Evolutionary conservation across 2,113 vertebrate species (phyloP).

Genomic region (Bagarius yarrelli): DNA sequence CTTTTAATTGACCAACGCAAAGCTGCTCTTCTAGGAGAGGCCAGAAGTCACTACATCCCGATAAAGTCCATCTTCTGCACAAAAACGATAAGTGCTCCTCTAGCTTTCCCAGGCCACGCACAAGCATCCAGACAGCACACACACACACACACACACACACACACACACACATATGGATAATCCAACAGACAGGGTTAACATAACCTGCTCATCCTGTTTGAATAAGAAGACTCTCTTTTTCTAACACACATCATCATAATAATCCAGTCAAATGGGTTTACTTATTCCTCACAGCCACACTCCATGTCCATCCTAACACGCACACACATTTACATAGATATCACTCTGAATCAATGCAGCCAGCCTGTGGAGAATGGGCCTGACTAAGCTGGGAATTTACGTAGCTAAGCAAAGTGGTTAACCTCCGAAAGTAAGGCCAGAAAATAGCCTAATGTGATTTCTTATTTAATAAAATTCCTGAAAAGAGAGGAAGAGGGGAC

Average conservation of each 20-base stretch:
- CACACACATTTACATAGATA: slow-evolving; percentile 64
- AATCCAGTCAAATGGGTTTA: slow-evolving; percentile 65
- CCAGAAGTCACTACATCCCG: slow-evolving; percentile 29
- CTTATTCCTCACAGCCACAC: slow-evolving; percentile 52
- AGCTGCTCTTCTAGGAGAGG: slow-evolving; percentile 26
- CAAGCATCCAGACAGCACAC: slow-evolving; percentile 29
- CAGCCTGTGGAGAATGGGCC: slow-evolving; percentile 67
- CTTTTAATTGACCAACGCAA: slow-evolving; percentile 13
- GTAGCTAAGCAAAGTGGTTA: slow-evolving; percentile 78
- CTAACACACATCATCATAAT: slow-evolving; percentile 51
- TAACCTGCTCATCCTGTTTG: slow-evolving; percentile 48
- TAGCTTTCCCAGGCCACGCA: slow-evolving; percentile 37
- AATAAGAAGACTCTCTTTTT: slow-evolving; percentile 38
- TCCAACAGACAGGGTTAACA: slow-evolving; percentile 54
- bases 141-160: slow-evolving; percentile 24
- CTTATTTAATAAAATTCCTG: slow-evolving; percentile 75
- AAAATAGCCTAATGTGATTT: slow-evolving; percentile 72
- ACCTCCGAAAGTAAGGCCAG: slow-evolving; percentile 70
- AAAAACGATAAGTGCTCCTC: slow-evolving; percentile 49
- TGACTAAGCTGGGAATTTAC: slow-evolving; percentile 81
- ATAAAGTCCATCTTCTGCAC: slow-evolving; percentile 53
- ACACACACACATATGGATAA: slow-evolving; percentile 45
- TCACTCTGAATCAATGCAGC: slow-evolving; percentile 52
- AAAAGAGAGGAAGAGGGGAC: slow-evolving; percentile 56
- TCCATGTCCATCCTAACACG: slow-evolving; percentile 37